Evolutionary conservation across 2,888 invertebrate species (phyloP).

Genomic region (Antitype chi): DNA sequence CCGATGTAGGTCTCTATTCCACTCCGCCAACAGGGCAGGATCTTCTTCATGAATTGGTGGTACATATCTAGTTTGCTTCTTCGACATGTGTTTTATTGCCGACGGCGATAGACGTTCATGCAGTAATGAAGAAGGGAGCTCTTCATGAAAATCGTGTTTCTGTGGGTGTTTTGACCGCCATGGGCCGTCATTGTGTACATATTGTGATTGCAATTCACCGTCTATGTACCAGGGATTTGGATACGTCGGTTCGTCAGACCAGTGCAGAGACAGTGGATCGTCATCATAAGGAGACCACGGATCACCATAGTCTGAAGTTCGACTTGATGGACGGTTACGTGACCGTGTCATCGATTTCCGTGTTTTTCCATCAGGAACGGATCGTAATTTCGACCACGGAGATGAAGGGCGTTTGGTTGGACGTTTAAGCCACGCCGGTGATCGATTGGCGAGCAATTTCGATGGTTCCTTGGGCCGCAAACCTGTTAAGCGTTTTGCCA

Average conservation of each 20-base stretch:
- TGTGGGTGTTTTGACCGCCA: background rate
- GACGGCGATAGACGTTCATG: background rate
- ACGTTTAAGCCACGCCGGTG: conserved; percentile 27
- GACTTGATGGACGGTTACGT: background rate
- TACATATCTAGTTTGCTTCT: background rate
- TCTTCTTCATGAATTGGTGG: conserved; percentile 24
- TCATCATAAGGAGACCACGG: conserved; percentile 24
- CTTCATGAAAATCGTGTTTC: background rate
- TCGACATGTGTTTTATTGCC: conserved; percentile 15
- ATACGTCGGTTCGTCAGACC: conserved; percentile 2
- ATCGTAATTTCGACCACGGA: conserved; percentile 5
- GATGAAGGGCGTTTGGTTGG: conserved; percentile 14
- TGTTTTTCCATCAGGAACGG: background rate
- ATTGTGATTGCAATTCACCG: background rate
- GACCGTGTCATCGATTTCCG: conserved; percentile 10
- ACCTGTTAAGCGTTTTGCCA: conserved; percentile 5
- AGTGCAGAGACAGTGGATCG: background rate
- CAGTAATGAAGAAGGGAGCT: background rate
- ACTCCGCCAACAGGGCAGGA: conserved; percentile 12
- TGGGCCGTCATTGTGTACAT: background rate
- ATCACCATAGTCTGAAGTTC: conserved; percentile 6
- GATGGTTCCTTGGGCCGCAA: background rate
- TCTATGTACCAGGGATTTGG: conserved; percentile 1
- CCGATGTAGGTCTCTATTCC: background rate
- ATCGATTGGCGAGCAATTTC: conserved; percentile 6